These are phyloP conservation scores for Agelastica alni DNA, from an alignment of 2,888 invertebrate species.

Conservation along the genomic window DNA sequence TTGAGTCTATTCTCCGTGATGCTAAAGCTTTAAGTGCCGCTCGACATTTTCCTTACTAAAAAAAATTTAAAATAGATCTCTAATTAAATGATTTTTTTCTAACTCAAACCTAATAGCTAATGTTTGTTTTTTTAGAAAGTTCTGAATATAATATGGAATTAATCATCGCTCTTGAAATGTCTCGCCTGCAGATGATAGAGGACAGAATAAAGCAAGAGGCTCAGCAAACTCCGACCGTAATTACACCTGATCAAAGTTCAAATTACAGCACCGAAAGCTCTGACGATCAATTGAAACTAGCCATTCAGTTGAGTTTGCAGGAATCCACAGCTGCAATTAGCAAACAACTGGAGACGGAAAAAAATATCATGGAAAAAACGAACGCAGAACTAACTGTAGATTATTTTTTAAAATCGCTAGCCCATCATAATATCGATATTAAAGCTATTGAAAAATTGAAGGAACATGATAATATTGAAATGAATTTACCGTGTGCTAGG, in stretches of 20 bases:
- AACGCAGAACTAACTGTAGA: conserved; percentile 61
- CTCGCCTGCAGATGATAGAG: conserved; percentile 67
- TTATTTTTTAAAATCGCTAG: conserved; percentile 60
- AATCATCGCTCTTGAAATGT: conserved; percentile 70
- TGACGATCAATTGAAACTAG: conserved; percentile 59
- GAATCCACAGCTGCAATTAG: conserved; percentile 50
- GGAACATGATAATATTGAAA: conserved; percentile 51
- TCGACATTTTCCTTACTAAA: too few relatives aligned
- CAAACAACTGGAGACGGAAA: conserved; percentile 34
- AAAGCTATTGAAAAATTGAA: conserved; percentile 52
- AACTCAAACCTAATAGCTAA: too few relatives aligned
- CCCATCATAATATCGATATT: conserved; percentile 57
- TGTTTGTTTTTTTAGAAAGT: conserved; percentile 41
- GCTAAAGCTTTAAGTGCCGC: too few relatives aligned
- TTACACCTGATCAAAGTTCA: conserved; percentile 51
- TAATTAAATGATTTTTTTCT: too few relatives aligned
- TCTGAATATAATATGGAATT: conserved; percentile 66
- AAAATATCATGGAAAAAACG: conserved; percentile 47
- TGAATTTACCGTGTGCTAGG: conserved; percentile 54
- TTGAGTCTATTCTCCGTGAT: too few relatives aligned
- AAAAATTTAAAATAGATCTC: too few relatives aligned
- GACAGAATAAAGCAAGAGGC: conserved; percentile 61
- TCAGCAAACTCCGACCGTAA: conserved; percentile 36
- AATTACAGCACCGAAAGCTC: conserved; percentile 53
- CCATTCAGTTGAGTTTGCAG: conserved; percentile 61